phyloP scores from a whole-genome alignment of 2,888 invertebrate genomes.

The Tetranychus piercei region DNA sequence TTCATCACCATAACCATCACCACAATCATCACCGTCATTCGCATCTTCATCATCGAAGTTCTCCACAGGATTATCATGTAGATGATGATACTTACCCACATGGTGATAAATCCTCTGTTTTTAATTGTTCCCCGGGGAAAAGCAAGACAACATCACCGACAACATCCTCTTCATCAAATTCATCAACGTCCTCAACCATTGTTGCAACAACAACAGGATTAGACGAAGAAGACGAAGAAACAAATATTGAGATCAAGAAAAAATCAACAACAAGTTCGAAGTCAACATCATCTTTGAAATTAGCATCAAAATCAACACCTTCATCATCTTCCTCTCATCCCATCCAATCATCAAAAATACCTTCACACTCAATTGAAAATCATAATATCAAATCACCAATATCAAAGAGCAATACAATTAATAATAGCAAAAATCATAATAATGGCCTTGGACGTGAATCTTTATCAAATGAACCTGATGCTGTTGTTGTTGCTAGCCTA shows the following conservation, averaged over 20 bases:
- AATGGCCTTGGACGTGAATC: constrained; percentile 15
- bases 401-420: neutral
- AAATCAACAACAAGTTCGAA: neutral
- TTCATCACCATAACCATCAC: no score
- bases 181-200: neutral
- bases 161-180: neutral
- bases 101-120: no score
- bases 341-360: neutral
- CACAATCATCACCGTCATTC: no score
- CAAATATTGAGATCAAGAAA: no score
- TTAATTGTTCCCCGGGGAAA: no score
- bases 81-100: no score
- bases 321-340: neutral
- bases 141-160: no score
- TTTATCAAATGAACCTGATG: neutral
- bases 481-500: neutral
- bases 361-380: neutral
- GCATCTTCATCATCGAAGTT: no score
- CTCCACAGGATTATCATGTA: no score
- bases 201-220: neutral
- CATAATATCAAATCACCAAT: neutral
- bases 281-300: neutral
- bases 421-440: neutral
- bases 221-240: neutral
- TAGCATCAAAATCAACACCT: neutral